Percentiles rank a stretch among this genome's conserved stretches.
These are phyloP conservation scores for Rafetus swinhoei DNA, from an alignment of 2,113 vertebrate species.

Conservation along the genomic window DNA sequence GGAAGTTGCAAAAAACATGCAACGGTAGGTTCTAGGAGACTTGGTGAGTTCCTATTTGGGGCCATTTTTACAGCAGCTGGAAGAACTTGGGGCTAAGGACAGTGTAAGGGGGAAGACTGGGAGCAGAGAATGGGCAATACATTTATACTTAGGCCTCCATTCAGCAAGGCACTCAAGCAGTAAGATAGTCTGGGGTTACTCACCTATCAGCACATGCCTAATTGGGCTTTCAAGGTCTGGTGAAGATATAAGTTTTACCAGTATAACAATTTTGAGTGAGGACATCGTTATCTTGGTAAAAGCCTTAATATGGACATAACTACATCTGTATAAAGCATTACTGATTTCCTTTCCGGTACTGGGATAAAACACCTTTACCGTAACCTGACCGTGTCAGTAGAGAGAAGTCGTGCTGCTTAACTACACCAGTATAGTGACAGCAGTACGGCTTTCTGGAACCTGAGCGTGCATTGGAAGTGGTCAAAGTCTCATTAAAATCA, in stretches of 20 bases:
- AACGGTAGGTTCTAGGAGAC: no score
- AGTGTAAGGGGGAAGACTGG: rapidly evolving
- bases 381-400: no score
- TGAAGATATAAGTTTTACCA: not conserved
- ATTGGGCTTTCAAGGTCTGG: not conserved
- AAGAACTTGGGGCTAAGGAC: not conserved
- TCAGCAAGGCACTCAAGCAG: not conserved
- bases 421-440: no score
- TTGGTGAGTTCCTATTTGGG: not conserved
- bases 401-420: no score
- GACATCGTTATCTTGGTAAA: not conserved
- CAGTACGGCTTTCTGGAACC: no score
- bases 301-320: not conserved
- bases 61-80: not conserved
- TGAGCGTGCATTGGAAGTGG: not conserved
- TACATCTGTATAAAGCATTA: not conserved
- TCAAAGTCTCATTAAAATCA: not conserved
- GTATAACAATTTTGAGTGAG: not conserved
- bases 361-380: not conserved
- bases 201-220: not conserved
- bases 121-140: not conserved
- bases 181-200: no score
- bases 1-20: no score
- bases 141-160: no score
- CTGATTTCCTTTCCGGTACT: not conserved